phyloP scores from a whole-genome alignment of 2,797 vertebrate species.

The Pseudopleuronectes americanus region DNA sequence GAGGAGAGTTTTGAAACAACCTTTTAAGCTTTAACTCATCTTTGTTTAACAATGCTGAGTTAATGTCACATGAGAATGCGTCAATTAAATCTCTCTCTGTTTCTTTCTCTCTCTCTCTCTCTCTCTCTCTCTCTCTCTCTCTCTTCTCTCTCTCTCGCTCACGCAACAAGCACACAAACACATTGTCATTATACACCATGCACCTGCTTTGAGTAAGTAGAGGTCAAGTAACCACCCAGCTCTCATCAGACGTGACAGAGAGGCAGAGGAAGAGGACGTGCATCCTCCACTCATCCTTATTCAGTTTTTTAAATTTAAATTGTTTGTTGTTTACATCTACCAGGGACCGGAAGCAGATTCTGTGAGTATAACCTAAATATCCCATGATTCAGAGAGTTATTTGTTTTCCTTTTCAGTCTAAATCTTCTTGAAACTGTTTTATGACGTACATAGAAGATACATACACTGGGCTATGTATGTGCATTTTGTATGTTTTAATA shows the following conservation, averaged over 20 bases:
- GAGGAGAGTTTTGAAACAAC: neutral
- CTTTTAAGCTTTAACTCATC: neutral
- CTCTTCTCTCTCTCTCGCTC: neutral
- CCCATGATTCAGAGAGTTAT: neutral
- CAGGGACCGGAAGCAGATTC: neutral
- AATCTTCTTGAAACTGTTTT: neutral
- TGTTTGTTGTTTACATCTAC: neutral
- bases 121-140: no score
- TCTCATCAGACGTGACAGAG: conserved; percentile 25
- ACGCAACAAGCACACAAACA: conserved; percentile 1
- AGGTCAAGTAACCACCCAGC: conserved; percentile 40
- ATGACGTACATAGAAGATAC: neutral
- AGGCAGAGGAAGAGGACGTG: conserved; percentile 18
- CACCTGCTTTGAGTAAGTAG: conserved; percentile 40
- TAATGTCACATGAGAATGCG: neutral
- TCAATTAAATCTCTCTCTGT: neutral
- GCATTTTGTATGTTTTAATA: neutral
- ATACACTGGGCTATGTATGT: neutral
- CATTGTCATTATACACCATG: neutral
- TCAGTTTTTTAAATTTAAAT: neutral
- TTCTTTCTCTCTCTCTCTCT: no score
- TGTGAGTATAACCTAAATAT: conserved; percentile 47
- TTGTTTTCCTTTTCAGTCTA: neutral
- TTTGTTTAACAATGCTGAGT: neutral
- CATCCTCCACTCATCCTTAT: neutral